Evolutionary conservation across 2,888 invertebrate genomes (phyloP).

Genomic region (Brachyptera putata): DNA sequence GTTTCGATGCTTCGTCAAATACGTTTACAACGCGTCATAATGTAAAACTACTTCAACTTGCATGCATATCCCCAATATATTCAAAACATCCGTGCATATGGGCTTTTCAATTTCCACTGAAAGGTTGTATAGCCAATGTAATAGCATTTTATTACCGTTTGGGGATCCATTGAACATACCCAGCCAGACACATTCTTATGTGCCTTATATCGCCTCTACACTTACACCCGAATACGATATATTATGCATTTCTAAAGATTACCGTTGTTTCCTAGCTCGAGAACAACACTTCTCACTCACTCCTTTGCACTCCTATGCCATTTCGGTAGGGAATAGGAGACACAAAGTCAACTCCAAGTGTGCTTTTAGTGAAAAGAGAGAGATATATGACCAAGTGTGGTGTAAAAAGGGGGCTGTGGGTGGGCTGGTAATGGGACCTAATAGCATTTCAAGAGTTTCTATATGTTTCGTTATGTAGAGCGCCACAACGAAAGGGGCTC

Average conservation of each 20-base stretch:
- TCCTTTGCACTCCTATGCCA: not conserved
- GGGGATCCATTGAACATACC: not conserved
- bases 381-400: constrained; percentile 5
- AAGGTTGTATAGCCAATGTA: constrained; percentile 5
- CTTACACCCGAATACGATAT: not conserved
- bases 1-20: constrained; percentile 13
- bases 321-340: not conserved
- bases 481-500: too few relatives aligned
- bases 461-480: not conserved
- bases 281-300: not conserved
- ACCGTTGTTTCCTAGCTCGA: not conserved
- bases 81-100: constrained; percentile 9
- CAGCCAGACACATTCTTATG: not conserved
- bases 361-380: not conserved
- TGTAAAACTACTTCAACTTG: not conserved
- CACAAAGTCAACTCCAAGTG: not conserved
- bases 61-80: constrained; percentile 1
- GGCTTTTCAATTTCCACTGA: constrained; percentile 28
- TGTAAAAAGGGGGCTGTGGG: constrained; percentile 1
- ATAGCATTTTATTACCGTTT: not conserved
- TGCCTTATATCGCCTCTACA: not conserved
- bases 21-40: constrained; percentile 3
- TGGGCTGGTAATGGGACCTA: constrained; percentile 10
- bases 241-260: not conserved
- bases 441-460: constrained; percentile 1